These are phyloP conservation scores for Phragmatobia fuliginosa DNA, from an alignment of 2,888 invertebrate genomes.

Conservation along the genomic window DNA sequence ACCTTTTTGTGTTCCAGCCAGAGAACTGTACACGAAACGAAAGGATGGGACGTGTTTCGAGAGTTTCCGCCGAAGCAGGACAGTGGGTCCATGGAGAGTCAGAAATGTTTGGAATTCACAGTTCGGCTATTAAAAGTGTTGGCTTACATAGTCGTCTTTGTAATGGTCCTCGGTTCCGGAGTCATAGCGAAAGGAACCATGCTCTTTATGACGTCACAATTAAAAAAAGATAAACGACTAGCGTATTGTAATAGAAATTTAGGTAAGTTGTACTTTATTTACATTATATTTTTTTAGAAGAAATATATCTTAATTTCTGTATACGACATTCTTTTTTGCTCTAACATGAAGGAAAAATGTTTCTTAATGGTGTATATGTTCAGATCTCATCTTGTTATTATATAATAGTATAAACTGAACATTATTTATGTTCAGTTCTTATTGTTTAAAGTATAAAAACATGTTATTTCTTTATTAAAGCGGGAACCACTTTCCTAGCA, in stretches of 20 bases:
- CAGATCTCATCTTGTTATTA: background rate
- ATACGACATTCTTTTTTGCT: background rate
- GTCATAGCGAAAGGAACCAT: conserved; percentile 95
- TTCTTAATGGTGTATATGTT: too few relatives aligned
- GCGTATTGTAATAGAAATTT: conserved; percentile 94
- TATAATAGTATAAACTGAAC: too few relatives aligned
- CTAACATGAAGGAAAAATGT: too few relatives aligned
- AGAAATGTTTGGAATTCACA: conserved; percentile 94
- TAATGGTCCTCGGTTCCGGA: conserved; percentile 93
- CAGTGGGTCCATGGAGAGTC: conserved; percentile 95
- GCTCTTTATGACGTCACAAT: conserved; percentile 96
- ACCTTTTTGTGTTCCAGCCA: conserved; percentile 86
- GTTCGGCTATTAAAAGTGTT: conserved; percentile 94
- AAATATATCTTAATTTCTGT: background rate
- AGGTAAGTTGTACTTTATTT: conserved; percentile 83
- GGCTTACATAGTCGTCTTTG: conserved; percentile 94
- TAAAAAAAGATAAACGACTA: conserved; percentile 91
- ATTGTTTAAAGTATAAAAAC: background rate
- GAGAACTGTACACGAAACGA: conserved; percentile 94
- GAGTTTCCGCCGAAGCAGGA: conserved; percentile 96
- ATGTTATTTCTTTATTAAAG: background rate
- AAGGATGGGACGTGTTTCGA: conserved; percentile 99
- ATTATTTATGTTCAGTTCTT: background rate
- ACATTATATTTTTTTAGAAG: background rate
- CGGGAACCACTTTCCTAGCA: background rate